Conservation (phyloP, 2,797 vertebrate genomes). For the Gallirallus australis region DNA sequence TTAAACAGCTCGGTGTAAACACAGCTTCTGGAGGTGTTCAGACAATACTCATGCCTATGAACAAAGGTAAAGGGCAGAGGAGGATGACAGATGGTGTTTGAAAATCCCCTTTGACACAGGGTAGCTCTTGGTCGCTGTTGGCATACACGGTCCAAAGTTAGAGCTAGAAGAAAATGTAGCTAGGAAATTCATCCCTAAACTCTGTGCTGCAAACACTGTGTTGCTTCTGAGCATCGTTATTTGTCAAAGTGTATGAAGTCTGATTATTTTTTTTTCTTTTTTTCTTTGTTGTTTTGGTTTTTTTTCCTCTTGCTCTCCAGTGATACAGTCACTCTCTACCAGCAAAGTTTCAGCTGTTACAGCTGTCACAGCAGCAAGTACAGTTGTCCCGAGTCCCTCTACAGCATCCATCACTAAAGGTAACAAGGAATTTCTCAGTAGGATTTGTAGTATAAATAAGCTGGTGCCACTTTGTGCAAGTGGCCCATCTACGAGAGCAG, state of each 20-base stretch:
- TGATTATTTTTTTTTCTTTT: neutral
- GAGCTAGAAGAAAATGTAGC: slow-evolving; percentile 46
- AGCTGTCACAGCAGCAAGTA: slow-evolving; percentile 64
- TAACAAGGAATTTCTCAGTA: slow-evolving; percentile 54
- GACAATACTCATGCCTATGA: slow-evolving; percentile 94
- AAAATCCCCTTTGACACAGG: slow-evolving; percentile 51
- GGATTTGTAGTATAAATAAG: neutral
- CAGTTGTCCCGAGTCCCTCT: slow-evolving; percentile 58
- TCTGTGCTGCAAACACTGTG: slow-evolving; percentile 25
- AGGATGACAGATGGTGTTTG: slow-evolving; percentile 35
- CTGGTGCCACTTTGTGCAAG: neutral
- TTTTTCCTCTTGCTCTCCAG: slow-evolving; percentile 42
- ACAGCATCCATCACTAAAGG: slow-evolving; percentile 74
- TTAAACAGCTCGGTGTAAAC: slow-evolving; percentile 91
- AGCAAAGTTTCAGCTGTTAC: slow-evolving; percentile 84
- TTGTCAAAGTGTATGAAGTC: neutral
- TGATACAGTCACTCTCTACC: slow-evolving; percentile 84
- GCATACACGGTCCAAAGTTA: neutral
- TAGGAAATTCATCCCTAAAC: slow-evolving; percentile 35
- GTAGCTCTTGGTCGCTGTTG: slow-evolving; percentile 43
- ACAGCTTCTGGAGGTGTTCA: slow-evolving; percentile 86
- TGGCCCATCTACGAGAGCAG: neutral
- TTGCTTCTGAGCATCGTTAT: slow-evolving; percentile 34
- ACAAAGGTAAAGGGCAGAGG: slow-evolving; percentile 86
- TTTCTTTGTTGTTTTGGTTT: neutral